Conservation (phyloP, 2,888 invertebrate species). For the Metopia argyrocephala region DNA sequence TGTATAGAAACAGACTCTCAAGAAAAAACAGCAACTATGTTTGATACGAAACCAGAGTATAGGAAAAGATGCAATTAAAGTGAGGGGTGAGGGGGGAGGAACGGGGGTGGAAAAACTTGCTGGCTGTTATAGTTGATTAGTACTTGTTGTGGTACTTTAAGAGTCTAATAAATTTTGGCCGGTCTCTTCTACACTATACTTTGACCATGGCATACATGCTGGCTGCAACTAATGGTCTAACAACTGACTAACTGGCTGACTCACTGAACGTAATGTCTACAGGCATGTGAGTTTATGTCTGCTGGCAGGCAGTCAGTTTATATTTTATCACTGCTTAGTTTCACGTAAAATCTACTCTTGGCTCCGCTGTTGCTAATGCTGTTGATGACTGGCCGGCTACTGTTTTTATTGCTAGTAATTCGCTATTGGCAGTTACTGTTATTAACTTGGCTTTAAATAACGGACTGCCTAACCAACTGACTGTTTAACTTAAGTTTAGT, state of each 20-base stretch:
- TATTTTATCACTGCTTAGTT: too few species aligned
- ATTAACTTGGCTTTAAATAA: not conserved
- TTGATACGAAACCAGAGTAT: too few species aligned
- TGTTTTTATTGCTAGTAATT: not conserved
- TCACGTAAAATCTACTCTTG: not conserved
- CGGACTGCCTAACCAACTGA: not conserved
- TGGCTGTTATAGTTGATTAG: not conserved
- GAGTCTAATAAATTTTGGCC: too few species aligned
- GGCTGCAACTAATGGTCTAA: not conserved
- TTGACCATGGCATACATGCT: conserved; percentile 62
- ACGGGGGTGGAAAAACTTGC: not conserved
- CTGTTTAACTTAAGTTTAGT: not conserved
- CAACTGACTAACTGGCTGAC: not conserved
- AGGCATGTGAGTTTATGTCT: too few species aligned
- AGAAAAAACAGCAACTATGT: not conserved
- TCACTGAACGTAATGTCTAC: too few species aligned
- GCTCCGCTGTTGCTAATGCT: not conserved
- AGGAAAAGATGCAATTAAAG: not conserved
- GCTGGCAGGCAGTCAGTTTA: not conserved
- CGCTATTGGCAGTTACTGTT: not conserved
- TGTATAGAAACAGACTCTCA: not conserved
- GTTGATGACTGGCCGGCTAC: not conserved
- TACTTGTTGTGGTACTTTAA: not conserved
- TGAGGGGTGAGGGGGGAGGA: not conserved
- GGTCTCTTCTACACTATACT: not conserved